Percentiles rank a stretch among this genome's conserved stretches.
Conservation (phyloP, 2,888 invertebrate genomes). For the Shargacucullia verbasci region DNA sequence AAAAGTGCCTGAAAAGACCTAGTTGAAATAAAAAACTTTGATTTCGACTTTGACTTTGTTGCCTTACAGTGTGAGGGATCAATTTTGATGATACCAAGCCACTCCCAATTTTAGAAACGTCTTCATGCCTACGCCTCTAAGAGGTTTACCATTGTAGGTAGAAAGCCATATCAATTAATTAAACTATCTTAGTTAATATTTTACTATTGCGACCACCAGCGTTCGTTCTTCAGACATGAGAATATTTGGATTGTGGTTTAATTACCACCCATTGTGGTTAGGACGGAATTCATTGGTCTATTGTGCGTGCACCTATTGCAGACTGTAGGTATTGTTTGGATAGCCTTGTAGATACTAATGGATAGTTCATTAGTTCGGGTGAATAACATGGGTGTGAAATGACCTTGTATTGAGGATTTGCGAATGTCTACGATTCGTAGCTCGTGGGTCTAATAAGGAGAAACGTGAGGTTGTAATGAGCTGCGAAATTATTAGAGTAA, state of each 20-base stretch:
- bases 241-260: slow-evolving; percentile 87
- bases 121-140: slow-evolving; percentile 54
- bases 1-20: too few species aligned
- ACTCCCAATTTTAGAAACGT: too few species aligned
- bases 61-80: too few species aligned
- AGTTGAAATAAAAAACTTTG: too few species aligned
- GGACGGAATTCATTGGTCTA: slow-evolving; percentile 62
- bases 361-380: slow-evolving; percentile 45
- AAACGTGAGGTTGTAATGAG: too few species aligned
- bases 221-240: slow-evolving; percentile 79
- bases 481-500: too few species aligned
- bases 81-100: too few species aligned
- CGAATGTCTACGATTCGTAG: slow-evolving; percentile 1
- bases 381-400: slow-evolving; percentile 31
- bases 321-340: slow-evolving; percentile 51
- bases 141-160: slow-evolving; percentile 58
- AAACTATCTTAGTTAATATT: slow-evolving; percentile 65
- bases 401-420: slow-evolving; percentile 26
- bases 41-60: too few species aligned
- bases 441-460: too few species aligned
- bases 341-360: slow-evolving; percentile 47
- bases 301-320: slow-evolving; percentile 55
- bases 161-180: slow-evolving; percentile 4
- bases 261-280: slow-evolving; percentile 86
- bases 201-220: slow-evolving; percentile 84